These are phyloP conservation scores for Aegotheles bennettii DNA, from an alignment of 2,113 vertebrate genomes.

Conservation along the genomic window DNA sequence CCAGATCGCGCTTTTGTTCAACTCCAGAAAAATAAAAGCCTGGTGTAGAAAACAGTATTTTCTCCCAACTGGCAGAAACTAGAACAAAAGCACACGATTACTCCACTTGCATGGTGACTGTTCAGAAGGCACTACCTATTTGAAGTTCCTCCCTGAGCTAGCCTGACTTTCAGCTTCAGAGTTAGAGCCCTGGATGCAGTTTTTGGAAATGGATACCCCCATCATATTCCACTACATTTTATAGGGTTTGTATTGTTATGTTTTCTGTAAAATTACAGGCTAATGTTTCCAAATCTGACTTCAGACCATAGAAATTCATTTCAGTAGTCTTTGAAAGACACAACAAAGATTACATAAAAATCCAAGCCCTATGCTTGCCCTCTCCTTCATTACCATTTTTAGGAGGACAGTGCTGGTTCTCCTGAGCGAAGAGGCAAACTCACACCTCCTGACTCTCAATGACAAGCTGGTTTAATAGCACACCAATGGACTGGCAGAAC, in stretches of 20 bases:
- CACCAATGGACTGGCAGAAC: not conserved
- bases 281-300: not conserved
- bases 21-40: not conserved
- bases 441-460: fast-evolving
- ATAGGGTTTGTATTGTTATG: not conserved
- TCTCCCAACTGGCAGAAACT: not conserved
- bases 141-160: not conserved
- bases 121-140: not conserved
- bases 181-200: not conserved
- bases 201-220: not conserved
- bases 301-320: not conserved
- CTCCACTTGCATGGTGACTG: not conserved
- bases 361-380: not conserved
- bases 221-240: not conserved
- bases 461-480: not conserved
- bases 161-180: not conserved
- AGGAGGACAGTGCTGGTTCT: not conserved
- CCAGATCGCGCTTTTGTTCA: not conserved
- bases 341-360: not conserved
- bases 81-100: not conserved
- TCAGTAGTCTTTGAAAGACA: not conserved
- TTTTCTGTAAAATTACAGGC: not conserved
- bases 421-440: not conserved
- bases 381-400: not conserved
- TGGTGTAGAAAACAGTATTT: not conserved